These are phyloP conservation scores for Hystrix cristata DNA, from an alignment of 2,113 vertebrate genomes.

Conservation along the genomic window DNA sequence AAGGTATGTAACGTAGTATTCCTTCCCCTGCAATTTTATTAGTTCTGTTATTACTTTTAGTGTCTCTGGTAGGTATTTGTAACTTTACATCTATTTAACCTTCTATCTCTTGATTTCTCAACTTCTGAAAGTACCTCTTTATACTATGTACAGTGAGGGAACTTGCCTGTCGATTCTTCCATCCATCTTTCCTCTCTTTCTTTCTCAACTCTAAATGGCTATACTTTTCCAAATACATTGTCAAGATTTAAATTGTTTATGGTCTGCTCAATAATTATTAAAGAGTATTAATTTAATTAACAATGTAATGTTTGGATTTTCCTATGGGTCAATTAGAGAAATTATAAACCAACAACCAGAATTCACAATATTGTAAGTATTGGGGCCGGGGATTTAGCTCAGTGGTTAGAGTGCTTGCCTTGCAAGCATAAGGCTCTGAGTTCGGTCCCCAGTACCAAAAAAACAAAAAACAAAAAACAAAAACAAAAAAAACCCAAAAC, in stretches of 20 bases:
- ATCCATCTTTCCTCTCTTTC: too few species aligned
- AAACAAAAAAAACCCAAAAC: too few species aligned
- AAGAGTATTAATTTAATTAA: constrained; percentile 53
- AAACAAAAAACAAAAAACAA: too few species aligned
- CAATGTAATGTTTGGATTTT: constrained; percentile 41
- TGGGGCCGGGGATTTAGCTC: neutral
- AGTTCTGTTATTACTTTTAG: neutral
- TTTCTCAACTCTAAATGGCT: neutral
- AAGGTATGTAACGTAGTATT: neutral
- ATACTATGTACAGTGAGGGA: neutral
- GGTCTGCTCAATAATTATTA: constrained; percentile 30
- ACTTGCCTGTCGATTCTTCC: neutral
- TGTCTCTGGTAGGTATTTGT: neutral
- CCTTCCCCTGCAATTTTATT: neutral
- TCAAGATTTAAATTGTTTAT: constrained; percentile 36
- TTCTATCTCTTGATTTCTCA: constrained; percentile 47
- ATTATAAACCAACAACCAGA: neutral
- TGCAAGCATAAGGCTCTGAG: too few species aligned
- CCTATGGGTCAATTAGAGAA: constrained; percentile 16
- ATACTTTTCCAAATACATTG: neutral
- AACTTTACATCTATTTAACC: constrained; percentile 34
- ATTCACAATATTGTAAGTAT: neutral
- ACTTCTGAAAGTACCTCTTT: neutral
- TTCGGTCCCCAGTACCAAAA: too few species aligned
- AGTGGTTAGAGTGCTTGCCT: too few species aligned